These are phyloP conservation scores for Ptilonorhynchus violaceus DNA, from an alignment of 2,113 vertebrate species.

Conservation along the genomic window DNA sequence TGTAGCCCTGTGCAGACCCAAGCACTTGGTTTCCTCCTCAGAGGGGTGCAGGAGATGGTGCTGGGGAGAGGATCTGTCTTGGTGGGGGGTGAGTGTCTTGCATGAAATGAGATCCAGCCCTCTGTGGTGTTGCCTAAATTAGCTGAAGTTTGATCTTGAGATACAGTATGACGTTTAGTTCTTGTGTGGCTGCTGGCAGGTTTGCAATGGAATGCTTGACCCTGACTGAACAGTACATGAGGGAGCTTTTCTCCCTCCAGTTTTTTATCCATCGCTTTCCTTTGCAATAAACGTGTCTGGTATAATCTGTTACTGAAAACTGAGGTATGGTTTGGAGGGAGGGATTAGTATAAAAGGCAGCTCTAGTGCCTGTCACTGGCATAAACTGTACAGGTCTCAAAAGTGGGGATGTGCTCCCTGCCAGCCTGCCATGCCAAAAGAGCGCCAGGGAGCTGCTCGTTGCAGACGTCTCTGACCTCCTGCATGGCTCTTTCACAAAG, in stretches of 20 bases:
- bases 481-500: neutral
- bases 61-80: neutral
- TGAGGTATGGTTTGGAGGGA: neutral
- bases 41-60: neutral
- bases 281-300: neutral
- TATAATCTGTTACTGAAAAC: neutral
- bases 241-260: neutral
- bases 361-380: neutral
- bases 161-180: neutral
- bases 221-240: neutral
- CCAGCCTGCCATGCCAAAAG: neutral
- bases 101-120: neutral
- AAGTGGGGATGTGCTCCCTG: neutral
- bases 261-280: neutral
- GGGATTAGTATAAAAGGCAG: neutral
- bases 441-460: fast-evolving
- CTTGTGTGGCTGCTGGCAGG: neutral
- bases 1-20: neutral
- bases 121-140: neutral
- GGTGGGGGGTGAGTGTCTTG: neutral
- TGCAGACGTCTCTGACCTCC: neutral
- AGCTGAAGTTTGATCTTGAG: neutral
- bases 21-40: neutral
- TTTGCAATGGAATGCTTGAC: neutral
- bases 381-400: neutral